phyloP scores from a whole-genome alignment of 2,113 vertebrate genomes.

The Litocranius walleri region DNA sequence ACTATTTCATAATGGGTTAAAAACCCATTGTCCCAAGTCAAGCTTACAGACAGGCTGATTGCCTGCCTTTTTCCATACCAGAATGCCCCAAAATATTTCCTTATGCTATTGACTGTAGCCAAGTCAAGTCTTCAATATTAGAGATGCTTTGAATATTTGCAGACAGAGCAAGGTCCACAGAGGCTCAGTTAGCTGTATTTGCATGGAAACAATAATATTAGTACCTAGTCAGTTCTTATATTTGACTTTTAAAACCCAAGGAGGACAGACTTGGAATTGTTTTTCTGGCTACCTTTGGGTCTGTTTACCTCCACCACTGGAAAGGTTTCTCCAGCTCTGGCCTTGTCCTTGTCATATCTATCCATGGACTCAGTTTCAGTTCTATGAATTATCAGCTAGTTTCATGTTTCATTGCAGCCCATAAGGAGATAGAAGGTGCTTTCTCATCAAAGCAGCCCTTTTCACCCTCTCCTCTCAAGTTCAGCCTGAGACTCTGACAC shows the following conservation, averaged over 20 bases:
- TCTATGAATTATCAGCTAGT: conserved; percentile 4
- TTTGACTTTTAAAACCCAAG: not conserved
- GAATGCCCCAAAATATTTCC: not conserved
- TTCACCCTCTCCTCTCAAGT: not conserved
- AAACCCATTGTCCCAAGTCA: not conserved
- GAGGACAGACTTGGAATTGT: not conserved
- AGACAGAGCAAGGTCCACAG: not conserved
- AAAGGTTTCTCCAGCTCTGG: conserved; percentile 21
- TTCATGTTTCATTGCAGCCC: not conserved
- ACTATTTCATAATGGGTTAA: not conserved
- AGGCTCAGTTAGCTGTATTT: not conserved
- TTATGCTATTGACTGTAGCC: not conserved
- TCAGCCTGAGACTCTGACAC: not conserved
- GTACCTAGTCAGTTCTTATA: not conserved
- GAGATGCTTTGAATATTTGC: not conserved
- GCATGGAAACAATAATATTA: not conserved
- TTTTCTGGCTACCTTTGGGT: conserved; percentile 25
- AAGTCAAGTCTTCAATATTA: not conserved
- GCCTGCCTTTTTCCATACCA: not conserved
- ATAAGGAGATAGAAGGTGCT: not conserved
- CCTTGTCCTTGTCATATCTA: not conserved
- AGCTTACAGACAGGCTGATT: not conserved
- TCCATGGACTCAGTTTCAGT: not conserved
- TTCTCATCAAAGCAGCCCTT: not conserved
- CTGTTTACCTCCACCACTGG: not conserved